Percentiles rank a stretch among this genome's conserved stretches.
Evolutionary conservation across 2,888 invertebrate genomes (phyloP).

Genomic region (Eupithecia insigniata): DNA sequence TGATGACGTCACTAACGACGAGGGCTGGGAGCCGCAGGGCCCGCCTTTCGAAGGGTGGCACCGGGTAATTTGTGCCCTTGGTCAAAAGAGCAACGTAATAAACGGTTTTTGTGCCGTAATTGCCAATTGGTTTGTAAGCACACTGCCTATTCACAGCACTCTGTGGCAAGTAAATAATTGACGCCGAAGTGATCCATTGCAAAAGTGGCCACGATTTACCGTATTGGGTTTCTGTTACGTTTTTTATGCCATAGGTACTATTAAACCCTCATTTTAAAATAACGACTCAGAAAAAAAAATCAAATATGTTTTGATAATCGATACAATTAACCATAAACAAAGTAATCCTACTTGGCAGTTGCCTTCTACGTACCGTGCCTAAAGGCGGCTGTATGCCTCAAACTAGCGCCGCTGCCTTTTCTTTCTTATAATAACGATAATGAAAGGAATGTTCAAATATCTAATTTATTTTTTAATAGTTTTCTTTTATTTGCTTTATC

Average conservation of each 20-base stretch:
- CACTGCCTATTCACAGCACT: slow-evolving; percentile 17
- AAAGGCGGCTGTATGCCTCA: too few relatives aligned
- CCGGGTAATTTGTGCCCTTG: slow-evolving; percentile 37
- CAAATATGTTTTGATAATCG: neutral
- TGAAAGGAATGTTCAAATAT: too few relatives aligned
- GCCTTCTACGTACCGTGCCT: neutral
- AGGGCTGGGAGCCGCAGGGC: slow-evolving; percentile 34
- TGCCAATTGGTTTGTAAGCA: slow-evolving; percentile 23
- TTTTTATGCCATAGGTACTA: neutral
- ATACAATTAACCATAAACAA: neutral
- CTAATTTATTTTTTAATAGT: too few relatives aligned
- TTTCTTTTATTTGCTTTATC: too few relatives aligned
- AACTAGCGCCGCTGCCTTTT: too few relatives aligned
- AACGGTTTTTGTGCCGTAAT: slow-evolving; percentile 29
- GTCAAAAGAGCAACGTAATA: slow-evolving; percentile 39
- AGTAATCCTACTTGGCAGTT: neutral
- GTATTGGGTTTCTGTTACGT: neutral
- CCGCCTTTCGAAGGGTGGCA: slow-evolving; percentile 43
- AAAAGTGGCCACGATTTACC: neutral
- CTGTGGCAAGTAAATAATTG: slow-evolving; percentile 18
- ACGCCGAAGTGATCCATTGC: slow-evolving; percentile 1
- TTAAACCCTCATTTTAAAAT: neutral
- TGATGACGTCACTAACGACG: slow-evolving; percentile 28
- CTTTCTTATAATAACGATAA: too few relatives aligned
- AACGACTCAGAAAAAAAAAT: neutral